Conservation (phyloP, 2,113 vertebrate genomes). For the Ia io region DNA sequence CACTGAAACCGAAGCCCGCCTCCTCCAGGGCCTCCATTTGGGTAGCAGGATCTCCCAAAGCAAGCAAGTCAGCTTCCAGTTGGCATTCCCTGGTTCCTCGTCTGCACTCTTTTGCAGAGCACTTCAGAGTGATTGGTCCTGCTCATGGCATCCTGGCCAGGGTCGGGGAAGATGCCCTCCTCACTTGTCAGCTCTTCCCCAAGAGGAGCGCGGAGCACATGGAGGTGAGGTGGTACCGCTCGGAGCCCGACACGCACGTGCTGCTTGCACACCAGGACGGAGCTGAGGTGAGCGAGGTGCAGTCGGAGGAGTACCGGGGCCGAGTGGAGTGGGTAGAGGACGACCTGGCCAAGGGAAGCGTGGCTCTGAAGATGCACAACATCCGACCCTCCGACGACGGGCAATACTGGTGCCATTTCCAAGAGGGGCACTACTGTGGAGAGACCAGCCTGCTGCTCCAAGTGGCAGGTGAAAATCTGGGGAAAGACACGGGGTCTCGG, state of each 20-base stretch:
- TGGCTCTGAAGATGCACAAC: slow-evolving; percentile 43
- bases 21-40: background rate
- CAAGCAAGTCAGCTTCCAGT: background rate
- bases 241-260: background rate
- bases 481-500: background rate
- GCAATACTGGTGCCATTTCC: slow-evolving; percentile 59
- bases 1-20: background rate
- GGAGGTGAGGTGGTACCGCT: slow-evolving; percentile 55
- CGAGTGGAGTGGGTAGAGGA: background rate
- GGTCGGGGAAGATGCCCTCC: slow-evolving; percentile 39
- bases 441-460: slow-evolving; percentile 54
- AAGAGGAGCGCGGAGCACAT: background rate
- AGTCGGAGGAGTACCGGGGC: slow-evolving; percentile 4
- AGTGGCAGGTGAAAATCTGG: slow-evolving; percentile 45
- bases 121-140: slow-evolving; percentile 45
- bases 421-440: background rate
- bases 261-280: background rate
- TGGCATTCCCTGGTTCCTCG: background rate
- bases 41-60: background rate
- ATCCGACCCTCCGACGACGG: background rate
- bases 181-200: slow-evolving; percentile 53
- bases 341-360: background rate
- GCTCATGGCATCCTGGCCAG: background rate
- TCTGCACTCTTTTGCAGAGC: slow-evolving; percentile 4
- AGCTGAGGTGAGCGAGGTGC: background rate